A percentile compares a stretch with the other conserved stretches of the same genome.
Evolutionary conservation across 2,113 vertebrate species (phyloP).

Genomic region (Xerus inauris): DNA sequence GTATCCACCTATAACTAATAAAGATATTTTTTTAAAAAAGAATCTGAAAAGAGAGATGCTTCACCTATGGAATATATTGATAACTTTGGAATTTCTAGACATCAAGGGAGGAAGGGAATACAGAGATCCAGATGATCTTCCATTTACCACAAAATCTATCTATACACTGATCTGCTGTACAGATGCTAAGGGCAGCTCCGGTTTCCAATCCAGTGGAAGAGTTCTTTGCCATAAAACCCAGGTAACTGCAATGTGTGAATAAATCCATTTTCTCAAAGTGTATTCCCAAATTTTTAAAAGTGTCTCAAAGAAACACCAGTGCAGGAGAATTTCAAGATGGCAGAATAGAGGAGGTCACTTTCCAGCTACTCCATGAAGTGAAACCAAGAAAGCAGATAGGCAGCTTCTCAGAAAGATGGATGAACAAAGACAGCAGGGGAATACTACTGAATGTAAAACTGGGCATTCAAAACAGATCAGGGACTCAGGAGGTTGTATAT

Average conservation of each 20-base stretch:
- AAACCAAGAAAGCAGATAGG: no score
- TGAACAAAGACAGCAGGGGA: no score
- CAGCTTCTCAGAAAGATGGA: no score
- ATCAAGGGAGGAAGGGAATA: not conserved
- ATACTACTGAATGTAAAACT: no score
- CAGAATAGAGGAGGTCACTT: no score
- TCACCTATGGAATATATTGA: not conserved
- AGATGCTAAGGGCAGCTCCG: not conserved
- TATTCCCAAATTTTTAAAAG: constrained; percentile 7
- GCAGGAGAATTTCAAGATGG: not conserved
- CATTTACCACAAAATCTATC: not conserved
- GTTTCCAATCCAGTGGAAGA: not conserved
- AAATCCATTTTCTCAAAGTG: not conserved
- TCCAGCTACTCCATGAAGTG: no score
- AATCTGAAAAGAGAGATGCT: not conserved
- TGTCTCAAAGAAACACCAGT: not conserved
- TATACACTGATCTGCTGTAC: not conserved
- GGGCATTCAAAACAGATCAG: no score
- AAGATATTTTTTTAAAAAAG: constrained; percentile 30
- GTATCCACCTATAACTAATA: no score
- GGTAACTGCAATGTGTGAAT: not conserved
- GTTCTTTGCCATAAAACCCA: not conserved
- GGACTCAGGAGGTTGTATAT: no score
- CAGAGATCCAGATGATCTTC: not conserved
- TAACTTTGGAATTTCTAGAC: not conserved